These are phyloP conservation scores for Listronotus oregonensis DNA, from an alignment of 1,140 invertebrate species.

Conservation along the genomic window DNA sequence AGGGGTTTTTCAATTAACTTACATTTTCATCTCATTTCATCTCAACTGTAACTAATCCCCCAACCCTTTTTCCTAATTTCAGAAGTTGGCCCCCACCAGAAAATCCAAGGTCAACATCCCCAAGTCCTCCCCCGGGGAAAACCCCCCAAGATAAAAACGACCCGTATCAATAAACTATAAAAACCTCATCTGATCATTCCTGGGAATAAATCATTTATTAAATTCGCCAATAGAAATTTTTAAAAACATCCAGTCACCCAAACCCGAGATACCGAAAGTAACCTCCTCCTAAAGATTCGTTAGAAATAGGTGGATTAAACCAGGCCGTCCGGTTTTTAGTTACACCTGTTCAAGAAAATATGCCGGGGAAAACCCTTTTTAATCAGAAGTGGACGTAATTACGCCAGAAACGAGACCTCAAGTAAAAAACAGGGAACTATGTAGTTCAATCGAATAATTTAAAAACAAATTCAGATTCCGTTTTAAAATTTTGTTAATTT, in stretches of 20 bases:
- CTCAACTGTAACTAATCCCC: constrained; percentile 26
- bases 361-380: background rate
- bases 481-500: constrained; percentile 46
- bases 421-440: background rate
- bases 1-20: background rate
- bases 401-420: background rate
- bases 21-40: constrained; percentile 12
- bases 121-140: constrained; percentile 12
- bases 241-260: background rate
- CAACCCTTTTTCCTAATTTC: constrained; percentile 22
- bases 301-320: constrained; percentile 15
- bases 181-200: background rate
- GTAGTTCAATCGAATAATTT: constrained; percentile 2
- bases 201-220: background rate
- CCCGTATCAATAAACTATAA: background rate
- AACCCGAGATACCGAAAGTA: constrained; percentile 9
- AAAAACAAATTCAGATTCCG: constrained; percentile 47
- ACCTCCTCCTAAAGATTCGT: constrained; percentile 8
- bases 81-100: constrained; percentile 19
- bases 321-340: constrained; percentile 23
- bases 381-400: background rate
- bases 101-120: constrained; percentile 11
- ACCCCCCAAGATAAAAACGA: constrained; percentile 5
- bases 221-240: background rate
- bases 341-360: constrained; percentile 10